Evolutionary conservation across 2,797 vertebrate genomes (phyloP).

Genomic region (Brachyalestes nurse): DNA sequence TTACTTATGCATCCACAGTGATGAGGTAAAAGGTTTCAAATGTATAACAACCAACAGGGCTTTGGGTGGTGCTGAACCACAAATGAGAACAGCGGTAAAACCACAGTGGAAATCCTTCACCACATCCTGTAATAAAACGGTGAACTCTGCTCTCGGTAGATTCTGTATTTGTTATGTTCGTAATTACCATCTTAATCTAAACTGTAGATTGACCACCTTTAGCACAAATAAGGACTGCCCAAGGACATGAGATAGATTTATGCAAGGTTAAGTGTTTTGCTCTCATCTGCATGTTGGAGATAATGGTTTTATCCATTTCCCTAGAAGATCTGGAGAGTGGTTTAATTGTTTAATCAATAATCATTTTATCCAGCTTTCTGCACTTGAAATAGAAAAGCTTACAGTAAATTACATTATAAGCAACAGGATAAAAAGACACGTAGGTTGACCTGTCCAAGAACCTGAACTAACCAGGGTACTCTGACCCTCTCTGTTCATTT

Average conservation of each 20-base stretch:
- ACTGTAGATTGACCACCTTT: conserved; percentile 3
- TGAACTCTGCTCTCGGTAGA: background rate
- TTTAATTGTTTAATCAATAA: conserved; percentile 50
- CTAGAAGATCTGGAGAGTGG: conserved; percentile 44
- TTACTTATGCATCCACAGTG: conserved; percentile 40
- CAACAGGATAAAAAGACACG: conserved; percentile 12
- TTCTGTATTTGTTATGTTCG: background rate
- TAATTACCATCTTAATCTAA: conserved; percentile 10
- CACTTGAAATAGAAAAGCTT: conserved; percentile 25
- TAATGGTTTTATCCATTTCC: conserved; percentile 50
- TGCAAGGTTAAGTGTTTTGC: conserved; percentile 56
- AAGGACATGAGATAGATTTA: conserved; percentile 49
- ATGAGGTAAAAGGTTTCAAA: conserved; percentile 43
- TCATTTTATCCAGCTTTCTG: conserved; percentile 41
- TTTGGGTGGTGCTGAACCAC: background rate
- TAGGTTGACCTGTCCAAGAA: conserved; percentile 21
- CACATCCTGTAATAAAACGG: background rate
- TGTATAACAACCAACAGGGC: background rate
- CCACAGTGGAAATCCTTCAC: background rate
- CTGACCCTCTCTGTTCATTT: background rate
- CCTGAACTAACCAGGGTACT: background rate
- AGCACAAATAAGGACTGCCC: conserved; percentile 33
- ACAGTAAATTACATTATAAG: conserved; percentile 29
- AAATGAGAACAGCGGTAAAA: background rate
- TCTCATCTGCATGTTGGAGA: conserved; percentile 53